Evolutionary conservation across 1,140 invertebrate genomes (phyloP).

Genomic region (Lepidurus arcticus): DNA sequence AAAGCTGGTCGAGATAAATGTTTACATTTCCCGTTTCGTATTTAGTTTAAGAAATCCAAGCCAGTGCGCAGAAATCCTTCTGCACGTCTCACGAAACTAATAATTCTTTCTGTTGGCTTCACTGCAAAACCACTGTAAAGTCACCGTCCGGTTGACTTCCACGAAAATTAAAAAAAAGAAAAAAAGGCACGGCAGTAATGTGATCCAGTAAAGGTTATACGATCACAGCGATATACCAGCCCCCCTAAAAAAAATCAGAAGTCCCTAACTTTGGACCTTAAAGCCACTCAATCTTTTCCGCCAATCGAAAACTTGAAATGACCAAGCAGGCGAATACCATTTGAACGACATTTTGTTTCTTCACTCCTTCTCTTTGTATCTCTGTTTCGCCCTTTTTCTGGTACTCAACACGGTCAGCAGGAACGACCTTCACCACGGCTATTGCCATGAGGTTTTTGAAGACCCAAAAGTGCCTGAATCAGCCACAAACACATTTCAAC

Average conservation of each 20-base stretch:
- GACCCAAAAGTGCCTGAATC: no score
- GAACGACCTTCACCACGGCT: no score
- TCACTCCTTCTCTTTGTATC: neutral
- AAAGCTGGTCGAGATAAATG: no score
- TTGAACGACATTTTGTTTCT: neutral
- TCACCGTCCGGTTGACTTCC: neutral
- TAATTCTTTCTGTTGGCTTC: neutral
- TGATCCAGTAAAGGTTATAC: neutral
- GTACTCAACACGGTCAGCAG: no score
- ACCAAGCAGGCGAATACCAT: neutral
- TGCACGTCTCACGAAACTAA: neutral
- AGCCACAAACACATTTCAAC: no score
- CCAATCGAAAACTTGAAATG: constrained; percentile 17
- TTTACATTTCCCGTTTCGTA: no score
- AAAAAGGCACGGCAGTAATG: no score
- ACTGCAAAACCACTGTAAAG: neutral
- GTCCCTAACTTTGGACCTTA: no score
- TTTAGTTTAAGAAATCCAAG: neutral
- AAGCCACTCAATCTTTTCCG: neutral
- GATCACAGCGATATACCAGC: neutral
- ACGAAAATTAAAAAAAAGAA: neutral
- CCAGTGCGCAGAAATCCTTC: neutral
- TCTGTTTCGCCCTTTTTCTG: neutral
- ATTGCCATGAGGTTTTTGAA: no score
- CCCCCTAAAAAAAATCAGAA: neutral